Percentiles rank a stretch among this genome's conserved stretches.
Conservation (phyloP, 2,888 invertebrate species). For the Pheosia gnoma region DNA sequence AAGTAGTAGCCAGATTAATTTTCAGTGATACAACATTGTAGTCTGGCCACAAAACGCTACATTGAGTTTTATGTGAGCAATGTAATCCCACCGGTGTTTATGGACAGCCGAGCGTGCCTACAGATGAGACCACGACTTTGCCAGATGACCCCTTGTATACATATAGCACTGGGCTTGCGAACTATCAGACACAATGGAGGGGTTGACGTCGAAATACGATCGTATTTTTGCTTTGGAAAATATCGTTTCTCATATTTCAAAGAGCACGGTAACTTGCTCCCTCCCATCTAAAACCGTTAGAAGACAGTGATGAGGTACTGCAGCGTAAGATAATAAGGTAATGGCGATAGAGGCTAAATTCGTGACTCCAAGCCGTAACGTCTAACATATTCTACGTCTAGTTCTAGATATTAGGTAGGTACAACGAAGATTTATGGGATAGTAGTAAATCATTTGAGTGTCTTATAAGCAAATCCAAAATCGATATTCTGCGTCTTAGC, state of each 20-base stretch:
- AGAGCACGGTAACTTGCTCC: background rate
- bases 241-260: background rate
- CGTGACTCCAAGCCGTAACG: background rate
- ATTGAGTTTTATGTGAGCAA: slow-evolving; percentile 29
- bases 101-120: slow-evolving; percentile 31
- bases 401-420: no score
- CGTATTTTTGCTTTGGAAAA: background rate
- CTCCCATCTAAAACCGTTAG: background rate
- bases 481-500: background rate
- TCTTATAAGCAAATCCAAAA: background rate
- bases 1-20: slow-evolving; percentile 15
- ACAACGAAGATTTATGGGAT: no score
- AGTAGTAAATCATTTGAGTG: no score
- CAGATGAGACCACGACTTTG: slow-evolving; percentile 26
- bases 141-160: slow-evolving; percentile 38
- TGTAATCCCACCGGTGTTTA: slow-evolving; percentile 36
- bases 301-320: background rate
- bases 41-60: slow-evolving; percentile 30
- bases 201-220: slow-evolving; percentile 36
- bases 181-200: slow-evolving; percentile 54
- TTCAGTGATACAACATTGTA: slow-evolving; percentile 20
- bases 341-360: background rate
- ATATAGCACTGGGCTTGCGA: slow-evolving; percentile 40
- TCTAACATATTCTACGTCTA: background rate
- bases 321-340: background rate